A percentile compares a stretch with the other conserved stretches of the same genome.
Evolutionary conservation across 2,113 vertebrate genomes (phyloP).

Genomic region (Leptosomus discolor): DNA sequence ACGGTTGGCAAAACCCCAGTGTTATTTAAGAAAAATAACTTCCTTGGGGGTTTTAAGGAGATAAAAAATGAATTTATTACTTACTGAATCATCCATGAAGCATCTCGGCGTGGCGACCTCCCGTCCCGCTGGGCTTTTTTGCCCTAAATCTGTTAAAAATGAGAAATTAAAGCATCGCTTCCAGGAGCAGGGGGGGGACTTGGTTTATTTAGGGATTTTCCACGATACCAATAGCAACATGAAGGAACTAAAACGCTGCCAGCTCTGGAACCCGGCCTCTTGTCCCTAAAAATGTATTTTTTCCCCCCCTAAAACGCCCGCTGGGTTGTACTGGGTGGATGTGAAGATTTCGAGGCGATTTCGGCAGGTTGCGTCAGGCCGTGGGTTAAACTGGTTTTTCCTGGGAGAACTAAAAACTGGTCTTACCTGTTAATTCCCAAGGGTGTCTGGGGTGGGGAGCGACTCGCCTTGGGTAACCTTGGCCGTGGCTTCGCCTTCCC

Average conservation of each 20-base stretch:
- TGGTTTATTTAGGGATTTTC: background rate
- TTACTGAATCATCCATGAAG: no score
- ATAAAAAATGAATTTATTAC: no score
- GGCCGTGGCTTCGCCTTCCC: background rate
- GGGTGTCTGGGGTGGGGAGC: background rate
- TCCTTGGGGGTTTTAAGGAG: no score
- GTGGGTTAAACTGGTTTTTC: constrained; percentile 60
- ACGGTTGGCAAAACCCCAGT: no score
- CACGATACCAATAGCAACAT: fast-evolving
- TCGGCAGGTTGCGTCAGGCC: background rate
- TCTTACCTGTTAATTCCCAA: background rate
- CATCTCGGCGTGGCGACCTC: no score
- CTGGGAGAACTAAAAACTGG: background rate
- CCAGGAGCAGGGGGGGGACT: no score
- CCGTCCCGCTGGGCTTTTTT: no score
- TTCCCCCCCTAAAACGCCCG: background rate
- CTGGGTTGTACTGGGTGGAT: background rate
- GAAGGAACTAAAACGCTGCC: background rate
- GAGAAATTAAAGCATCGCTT: no score
- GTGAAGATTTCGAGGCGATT: background rate
- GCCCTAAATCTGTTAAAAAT: no score
- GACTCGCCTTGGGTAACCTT: background rate
- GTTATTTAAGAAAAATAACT: no score
- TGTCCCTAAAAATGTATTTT: background rate
- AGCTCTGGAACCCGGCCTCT: background rate